A percentile compares a stretch with the other conserved stretches of the same genome.
Conservation (phyloP, 2,797 vertebrate genomes). For the Linurgus olivaceus region DNA sequence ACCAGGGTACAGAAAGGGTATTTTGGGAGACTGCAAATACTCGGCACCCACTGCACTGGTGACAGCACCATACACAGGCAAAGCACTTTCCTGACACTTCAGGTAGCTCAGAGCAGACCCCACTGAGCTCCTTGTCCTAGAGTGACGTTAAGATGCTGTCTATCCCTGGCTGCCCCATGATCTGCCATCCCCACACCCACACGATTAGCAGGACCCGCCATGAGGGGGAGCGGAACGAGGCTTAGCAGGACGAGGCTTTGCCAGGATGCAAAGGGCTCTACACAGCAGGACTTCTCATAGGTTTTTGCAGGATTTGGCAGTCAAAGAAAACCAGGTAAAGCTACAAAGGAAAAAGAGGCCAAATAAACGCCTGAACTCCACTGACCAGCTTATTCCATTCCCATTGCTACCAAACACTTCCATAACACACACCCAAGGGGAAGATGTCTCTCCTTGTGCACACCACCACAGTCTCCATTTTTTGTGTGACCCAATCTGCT, state of each 20-base stretch:
- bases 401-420: not conserved
- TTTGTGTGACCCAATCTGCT: not conserved
- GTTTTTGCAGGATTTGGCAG: not conserved
- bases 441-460: not conserved
- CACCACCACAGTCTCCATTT: not conserved
- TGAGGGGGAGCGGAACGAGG: no score
- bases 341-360: not conserved
- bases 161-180: not conserved
- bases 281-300: not conserved
- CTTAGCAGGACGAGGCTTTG: not conserved
- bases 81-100: not conserved
- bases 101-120: not conserved
- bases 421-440: not conserved
- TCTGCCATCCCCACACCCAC: not conserved
- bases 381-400: not conserved
- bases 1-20: accelerated
- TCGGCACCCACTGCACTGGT: not conserved
- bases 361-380: not conserved
- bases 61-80: accelerated
- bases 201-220: not conserved
- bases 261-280: not conserved
- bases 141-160: no score
- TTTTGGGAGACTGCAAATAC: not conserved
- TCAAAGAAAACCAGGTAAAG: not conserved
- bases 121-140: not conserved